Percentiles rank a stretch among this genome's conserved stretches.
Conservation (phyloP, 2,888 invertebrate genomes). For the Tipula vernalis region DNA sequence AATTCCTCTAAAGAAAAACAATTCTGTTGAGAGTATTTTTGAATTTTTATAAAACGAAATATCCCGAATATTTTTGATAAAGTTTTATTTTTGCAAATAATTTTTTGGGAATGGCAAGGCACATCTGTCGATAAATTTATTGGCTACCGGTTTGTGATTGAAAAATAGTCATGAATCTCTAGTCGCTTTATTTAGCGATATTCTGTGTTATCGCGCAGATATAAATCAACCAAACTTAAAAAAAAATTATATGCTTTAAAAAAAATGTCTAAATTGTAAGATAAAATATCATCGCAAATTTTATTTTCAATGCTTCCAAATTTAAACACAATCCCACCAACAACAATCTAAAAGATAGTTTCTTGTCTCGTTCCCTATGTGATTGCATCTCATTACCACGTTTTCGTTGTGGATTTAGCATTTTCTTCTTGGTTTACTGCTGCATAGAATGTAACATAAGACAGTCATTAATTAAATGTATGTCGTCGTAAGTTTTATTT, state of each 20-base stretch:
- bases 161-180: background rate
- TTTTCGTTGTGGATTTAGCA: background rate
- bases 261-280: background rate
- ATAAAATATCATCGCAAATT: background rate
- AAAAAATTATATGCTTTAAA: background rate
- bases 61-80: background rate
- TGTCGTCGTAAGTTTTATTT: background rate
- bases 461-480: background rate
- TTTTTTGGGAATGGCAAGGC: background rate
- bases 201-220: background rate
- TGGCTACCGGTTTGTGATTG: background rate
- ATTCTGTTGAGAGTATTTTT: background rate
- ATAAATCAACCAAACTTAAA: background rate
- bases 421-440: background rate
- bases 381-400: constrained; percentile 4
- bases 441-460: background rate
- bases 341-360: background rate
- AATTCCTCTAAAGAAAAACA: background rate
- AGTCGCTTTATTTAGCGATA: background rate
- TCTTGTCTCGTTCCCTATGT: background rate
- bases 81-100: background rate
- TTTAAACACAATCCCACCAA: background rate
- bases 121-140: background rate
- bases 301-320: background rate
- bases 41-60: background rate